These are phyloP conservation scores for Norana najaformis DNA, from an alignment of 2,888 invertebrate genomes.

Conservation along the genomic window DNA sequence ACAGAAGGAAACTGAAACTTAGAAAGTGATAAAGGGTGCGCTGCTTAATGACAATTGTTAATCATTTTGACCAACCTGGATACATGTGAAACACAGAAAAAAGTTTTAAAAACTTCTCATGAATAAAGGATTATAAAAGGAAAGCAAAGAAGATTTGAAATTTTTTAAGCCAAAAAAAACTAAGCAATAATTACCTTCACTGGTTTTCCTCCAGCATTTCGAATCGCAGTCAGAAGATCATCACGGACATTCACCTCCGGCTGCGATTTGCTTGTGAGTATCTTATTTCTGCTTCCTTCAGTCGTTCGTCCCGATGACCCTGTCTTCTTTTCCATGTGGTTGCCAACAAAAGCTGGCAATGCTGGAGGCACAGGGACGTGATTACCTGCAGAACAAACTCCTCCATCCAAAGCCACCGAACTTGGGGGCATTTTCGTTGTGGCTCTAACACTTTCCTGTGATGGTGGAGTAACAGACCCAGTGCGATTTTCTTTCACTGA, in stretches of 20 bases:
- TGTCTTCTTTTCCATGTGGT: neutral
- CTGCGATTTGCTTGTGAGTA: slow-evolving; percentile 32
- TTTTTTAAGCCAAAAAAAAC: neutral
- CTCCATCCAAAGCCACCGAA: neutral
- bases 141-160: neutral
- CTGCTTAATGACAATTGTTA: too few relatives aligned
- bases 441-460: neutral
- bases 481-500: neutral
- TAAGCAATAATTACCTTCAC: neutral
- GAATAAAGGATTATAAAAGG: neutral
- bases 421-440: neutral
- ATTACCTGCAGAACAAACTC: neutral
- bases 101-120: neutral
- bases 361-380: neutral
- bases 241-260: slow-evolving; percentile 69
- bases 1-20: too few relatives aligned
- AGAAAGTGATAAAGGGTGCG: too few relatives aligned
- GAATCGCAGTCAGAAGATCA: slow-evolving; percentile 73
- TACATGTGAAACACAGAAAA: too few relatives aligned
- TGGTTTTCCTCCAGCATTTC: slow-evolving; percentile 69
- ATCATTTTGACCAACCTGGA: too few relatives aligned
- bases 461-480: neutral
- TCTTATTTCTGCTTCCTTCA: slow-evolving; percentile 13
- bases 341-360: neutral
- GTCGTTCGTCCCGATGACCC: neutral